A percentile compares a stretch with the other conserved stretches of the same genome.
Conservation (phyloP, 2,113 vertebrate genomes). For the Xenus cinereus region DNA sequence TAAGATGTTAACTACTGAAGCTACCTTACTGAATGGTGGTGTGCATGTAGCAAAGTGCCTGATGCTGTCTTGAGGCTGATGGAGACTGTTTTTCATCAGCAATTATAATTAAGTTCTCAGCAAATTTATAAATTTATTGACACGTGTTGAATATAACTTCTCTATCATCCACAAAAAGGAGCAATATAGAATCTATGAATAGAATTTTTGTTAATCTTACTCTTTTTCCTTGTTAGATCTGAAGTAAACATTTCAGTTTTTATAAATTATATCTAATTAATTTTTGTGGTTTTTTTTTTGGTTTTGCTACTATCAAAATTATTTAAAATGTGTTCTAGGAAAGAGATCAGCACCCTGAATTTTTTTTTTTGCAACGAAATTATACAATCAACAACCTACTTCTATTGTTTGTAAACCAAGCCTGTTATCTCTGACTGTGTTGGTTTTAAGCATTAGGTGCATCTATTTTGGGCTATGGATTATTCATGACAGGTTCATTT, state of each 20-base stretch:
- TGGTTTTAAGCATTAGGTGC: slow-evolving; percentile 7
- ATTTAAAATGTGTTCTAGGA: neutral
- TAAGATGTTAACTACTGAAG: neutral
- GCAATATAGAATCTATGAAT: neutral
- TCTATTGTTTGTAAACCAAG: neutral
- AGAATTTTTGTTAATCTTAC: neutral
- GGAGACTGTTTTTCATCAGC: neutral
- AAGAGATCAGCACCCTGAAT: neutral
- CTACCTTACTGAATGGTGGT: neutral
- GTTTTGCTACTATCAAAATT: neutral
- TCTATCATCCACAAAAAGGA: neutral
- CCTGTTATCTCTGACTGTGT: neutral
- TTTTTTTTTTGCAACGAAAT: slow-evolving; percentile 23
- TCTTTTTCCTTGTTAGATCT: neutral
- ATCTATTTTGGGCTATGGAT: slow-evolving; percentile 10
- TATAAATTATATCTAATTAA: neutral
- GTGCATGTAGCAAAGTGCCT: neutral
- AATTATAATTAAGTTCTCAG: neutral
- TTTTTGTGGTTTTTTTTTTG: neutral
- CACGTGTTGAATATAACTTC: neutral
- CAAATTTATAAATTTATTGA: neutral
- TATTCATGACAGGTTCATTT: slow-evolving; percentile 20
- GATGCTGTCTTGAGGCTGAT: neutral
- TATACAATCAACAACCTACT: neutral
- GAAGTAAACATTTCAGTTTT: neutral